Base-by-base conservation (phyloP, 2,888 invertebrate species). In the Stictocephala bisonia region DNA sequence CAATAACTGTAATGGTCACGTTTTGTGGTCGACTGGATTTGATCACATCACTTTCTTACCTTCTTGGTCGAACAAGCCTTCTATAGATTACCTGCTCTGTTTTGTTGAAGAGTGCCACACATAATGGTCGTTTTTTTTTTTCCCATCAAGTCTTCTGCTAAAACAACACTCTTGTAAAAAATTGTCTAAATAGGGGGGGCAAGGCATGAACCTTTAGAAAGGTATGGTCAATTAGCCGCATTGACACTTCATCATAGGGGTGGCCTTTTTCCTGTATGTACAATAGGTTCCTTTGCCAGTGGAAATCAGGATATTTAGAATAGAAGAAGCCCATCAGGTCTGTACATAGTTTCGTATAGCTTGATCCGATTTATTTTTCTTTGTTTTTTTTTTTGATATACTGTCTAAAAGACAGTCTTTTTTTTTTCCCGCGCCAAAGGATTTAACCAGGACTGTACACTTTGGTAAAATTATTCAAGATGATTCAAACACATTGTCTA, bases 141-240 rank as follows among this genome's bases (percentile, higher is more conserved):
- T 26, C 44, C 29, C 56, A 41, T 56, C 26, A 56, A 22, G 56
- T 48, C 22, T 53, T 69, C 69, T 11, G 29, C 56, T 9, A 70
- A 44, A 26, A n/a, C 56, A 70, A 71, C 56, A 71, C 58, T 71
- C 18, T 58, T 60, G 56, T 41, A n/a, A 58, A 31, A 64, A n/a
- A n/a, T n/a, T n/a, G n/a, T n/a, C n/a, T n/a, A n/a, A n/a, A n/a
- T n/a, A n/a, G n/a, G n/a, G n/a, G n/a, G n/a, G n/a, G n/a, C n/a
- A n/a, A n/a, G n/a, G n/a, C n/a, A n/a, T n/a, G n/a, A n/a, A n/a
- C n/a, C n/a, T n/a, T n/a, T n/a, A n/a, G n/a, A n/a, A n/a, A n/a
- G n/a, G n/a, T n/a, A n/a, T n/a, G n/a, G n/a, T n/a, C n/a, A n/a
- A n/a, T n/a, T n/a, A n/a, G 40, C 15, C 7, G 7, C 44, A 6